Conservation (phyloP, 2,888 invertebrate genomes). For the Epiblema foenella region DNA sequence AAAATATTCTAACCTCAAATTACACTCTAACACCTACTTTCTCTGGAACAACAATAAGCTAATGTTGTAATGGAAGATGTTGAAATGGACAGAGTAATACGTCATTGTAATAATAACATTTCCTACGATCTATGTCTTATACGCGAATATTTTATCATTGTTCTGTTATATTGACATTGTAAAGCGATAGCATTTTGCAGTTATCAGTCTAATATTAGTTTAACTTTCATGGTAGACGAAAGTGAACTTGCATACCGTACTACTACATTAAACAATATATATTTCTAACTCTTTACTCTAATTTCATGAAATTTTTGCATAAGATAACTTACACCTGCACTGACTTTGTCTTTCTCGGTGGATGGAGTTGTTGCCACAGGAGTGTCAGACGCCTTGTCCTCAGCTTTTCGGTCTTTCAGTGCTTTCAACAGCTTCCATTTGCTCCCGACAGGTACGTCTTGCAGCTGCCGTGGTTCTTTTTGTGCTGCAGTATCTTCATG, state of each 20-base stretch:
- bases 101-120: conserved; percentile 49
- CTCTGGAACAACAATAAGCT: conserved; percentile 35
- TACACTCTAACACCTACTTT: conserved; percentile 38
- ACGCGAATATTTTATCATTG: conserved; percentile 46
- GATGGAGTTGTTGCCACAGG: conserved; percentile 86
- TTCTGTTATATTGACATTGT: conserved; percentile 53
- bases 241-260: conserved; percentile 41
- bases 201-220: conserved; percentile 68
- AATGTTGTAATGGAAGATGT: conserved; percentile 50
- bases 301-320: conserved; percentile 88
- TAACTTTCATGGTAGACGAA: conserved; percentile 52
- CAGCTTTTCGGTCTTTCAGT: conserved; percentile 94
- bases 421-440: conserved; percentile 97
- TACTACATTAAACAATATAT: conserved; percentile 14
- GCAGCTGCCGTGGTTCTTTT: conserved; percentile 71
- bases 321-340: conserved; percentile 88
- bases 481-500: conserved; percentile 62
- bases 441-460: conserved; percentile 88
- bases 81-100: conserved; percentile 58
- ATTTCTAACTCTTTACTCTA: conserved; percentile 85
- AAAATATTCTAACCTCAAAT: conserved; percentile 15
- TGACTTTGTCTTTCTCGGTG: conserved; percentile 87
- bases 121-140: conserved; percentile 55
- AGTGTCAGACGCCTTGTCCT: conserved; percentile 91
- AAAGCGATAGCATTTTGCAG: conserved; percentile 64